A percentile compares a stretch with the other conserved stretches of the same genome.
These are phyloP conservation scores for Axea sp. DNA, from an alignment of 2,888 invertebrate species.

Conservation along the genomic window DNA sequence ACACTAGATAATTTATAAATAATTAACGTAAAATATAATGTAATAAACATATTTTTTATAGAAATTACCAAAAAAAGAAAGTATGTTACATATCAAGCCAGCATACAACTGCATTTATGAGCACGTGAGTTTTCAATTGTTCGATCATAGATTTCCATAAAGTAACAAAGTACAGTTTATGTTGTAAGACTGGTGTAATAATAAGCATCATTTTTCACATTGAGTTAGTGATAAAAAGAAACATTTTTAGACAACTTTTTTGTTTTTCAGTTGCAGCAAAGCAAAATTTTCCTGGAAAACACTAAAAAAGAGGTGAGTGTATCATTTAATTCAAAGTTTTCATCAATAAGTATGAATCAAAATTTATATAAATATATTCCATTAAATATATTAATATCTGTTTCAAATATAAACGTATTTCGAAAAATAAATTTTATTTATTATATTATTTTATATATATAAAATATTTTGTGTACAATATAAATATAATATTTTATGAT, in stretches of 20 bases:
- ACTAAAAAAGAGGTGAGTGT: constrained; percentile 73
- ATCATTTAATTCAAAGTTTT: neutral
- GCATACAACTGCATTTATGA: constrained; percentile 76
- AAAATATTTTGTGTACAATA: too few relatives aligned
- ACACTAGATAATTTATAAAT: constrained; percentile 8
- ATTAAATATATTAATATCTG: too few relatives aligned
- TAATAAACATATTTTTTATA: constrained; percentile 61
- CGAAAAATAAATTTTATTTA: too few relatives aligned
- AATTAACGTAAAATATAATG: constrained; percentile 11
- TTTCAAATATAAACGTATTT: too few relatives aligned
- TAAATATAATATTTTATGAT: too few relatives aligned
- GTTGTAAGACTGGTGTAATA: constrained; percentile 23
- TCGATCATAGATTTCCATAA: constrained; percentile 7
- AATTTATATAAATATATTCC: too few relatives aligned
- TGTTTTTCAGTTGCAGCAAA: constrained; percentile 73
- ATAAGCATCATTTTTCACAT: constrained; percentile 20
- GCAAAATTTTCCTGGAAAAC: constrained; percentile 74
- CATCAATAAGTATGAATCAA: too few relatives aligned
- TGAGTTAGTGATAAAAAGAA: constrained; percentile 28
- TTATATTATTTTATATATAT: too few relatives aligned
- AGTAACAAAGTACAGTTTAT: constrained; percentile 5
- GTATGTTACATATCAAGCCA: constrained; percentile 73
- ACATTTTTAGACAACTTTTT: constrained; percentile 5
- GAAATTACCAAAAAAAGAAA: constrained; percentile 75
- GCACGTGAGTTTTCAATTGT: constrained; percentile 73